Conservation (phyloP, 1,140 invertebrate genomes). For the Lamellibrachia luymesi region DNA sequence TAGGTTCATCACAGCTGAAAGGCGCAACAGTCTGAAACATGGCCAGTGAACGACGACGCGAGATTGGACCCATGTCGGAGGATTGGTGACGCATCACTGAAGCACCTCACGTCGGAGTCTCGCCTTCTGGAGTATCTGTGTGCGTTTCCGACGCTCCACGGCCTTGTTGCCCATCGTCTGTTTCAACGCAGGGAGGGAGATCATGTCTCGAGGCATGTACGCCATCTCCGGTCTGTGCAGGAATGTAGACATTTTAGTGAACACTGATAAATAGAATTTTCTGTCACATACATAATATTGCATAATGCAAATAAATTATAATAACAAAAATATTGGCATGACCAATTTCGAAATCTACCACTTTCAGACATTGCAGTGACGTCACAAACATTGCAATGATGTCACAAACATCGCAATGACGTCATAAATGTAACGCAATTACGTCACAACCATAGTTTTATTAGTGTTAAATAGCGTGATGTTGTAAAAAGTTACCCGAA, state of each 20-base stretch:
- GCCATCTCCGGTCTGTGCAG: conserved; percentile 51
- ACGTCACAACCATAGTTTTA: not conserved
- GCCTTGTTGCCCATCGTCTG: conserved; percentile 54
- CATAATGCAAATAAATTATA: too few relatives aligned
- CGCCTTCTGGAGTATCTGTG: conserved; percentile 53
- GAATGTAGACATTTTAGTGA: not conserved
- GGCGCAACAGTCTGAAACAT: too few relatives aligned
- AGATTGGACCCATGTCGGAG: not conserved
- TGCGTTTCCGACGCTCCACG: conserved; percentile 49
- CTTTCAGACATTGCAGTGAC: too few relatives aligned
- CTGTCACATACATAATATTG: too few relatives aligned
- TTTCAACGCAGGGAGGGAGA: conserved; percentile 50
- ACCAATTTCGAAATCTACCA: too few relatives aligned
- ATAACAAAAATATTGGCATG: too few relatives aligned
- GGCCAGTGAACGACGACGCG: not conserved
- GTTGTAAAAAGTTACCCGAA: too few relatives aligned
- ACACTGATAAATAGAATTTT: not conserved
- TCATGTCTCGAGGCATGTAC: conserved; percentile 45
- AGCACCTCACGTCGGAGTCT: conserved; percentile 7
- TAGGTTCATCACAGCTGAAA: not conserved
- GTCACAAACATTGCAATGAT: too few relatives aligned
- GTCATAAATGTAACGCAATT: not conserved
- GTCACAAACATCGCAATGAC: too few relatives aligned
- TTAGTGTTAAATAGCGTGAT: too few relatives aligned
- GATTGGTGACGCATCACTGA: not conserved